Base-by-base conservation (phyloP, 2,113 vertebrate species). In the Phrynocephalus versicolor region DNA sequence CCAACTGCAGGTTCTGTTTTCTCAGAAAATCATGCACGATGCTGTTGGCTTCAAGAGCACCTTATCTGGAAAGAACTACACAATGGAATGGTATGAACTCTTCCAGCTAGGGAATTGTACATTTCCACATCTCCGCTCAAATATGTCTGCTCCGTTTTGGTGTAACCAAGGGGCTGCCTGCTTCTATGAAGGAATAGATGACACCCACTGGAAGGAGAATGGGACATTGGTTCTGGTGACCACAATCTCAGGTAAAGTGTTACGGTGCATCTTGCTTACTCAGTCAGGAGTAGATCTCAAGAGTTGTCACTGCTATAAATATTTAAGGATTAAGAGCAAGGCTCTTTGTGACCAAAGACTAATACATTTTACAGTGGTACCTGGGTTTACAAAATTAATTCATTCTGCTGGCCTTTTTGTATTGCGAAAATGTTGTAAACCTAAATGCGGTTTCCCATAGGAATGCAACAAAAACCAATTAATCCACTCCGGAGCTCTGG, bases 91-190 rank as follows among this genome's bases (percentile, higher is more conserved):
- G 99, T 99, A 99, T 35, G 99, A 99, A 86, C 97, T 99, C 60
- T 99, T 99, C 79, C 99, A 99, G 3, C 97, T 99, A 81, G 98
- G 99, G 14, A 99, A 99, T 92, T 99, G 99, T 91, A 99, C 98
- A 0, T 99, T 99, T 92, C 99, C 99, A 39, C 98, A 99, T 88
- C 92, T 98, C n/a, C 95, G 97, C 58, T 96, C 97, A 0, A 95
- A 95, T 3, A 25, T 94, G 76, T 85, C 82, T 0, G 96, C 97
- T 0, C 99, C 99, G 0, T 99, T 98, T 93, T 99, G 99, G 99
- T 99, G 99, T 93, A 99, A 99, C 93, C 99, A 99, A 90, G 99
- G 99, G 45, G 99, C 99, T n/a, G 98, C 99, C 69, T 99, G 99
- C 94, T 99, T 99, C 94, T 99, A 95, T 89, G 96, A 97, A 89